phyloP scores from a whole-genome alignment of 2,797 vertebrate genomes.

The Ctenopoma multispine region DNA sequence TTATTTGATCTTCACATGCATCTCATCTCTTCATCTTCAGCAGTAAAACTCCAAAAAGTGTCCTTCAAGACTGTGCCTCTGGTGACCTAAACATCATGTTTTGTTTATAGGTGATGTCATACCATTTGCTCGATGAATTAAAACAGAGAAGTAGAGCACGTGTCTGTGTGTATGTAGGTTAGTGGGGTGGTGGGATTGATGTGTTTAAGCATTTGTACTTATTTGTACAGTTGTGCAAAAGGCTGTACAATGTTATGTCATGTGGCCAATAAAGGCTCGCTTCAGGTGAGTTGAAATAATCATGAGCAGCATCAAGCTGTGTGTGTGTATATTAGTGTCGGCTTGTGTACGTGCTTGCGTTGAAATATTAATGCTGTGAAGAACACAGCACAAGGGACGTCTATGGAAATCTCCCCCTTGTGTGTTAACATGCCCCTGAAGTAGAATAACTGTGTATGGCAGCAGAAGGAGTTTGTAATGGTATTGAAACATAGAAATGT shows the following conservation, averaged over 20 bases:
- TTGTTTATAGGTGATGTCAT: slow-evolving; percentile 50
- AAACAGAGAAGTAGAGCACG: slow-evolving; percentile 4
- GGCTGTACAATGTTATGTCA: slow-evolving; percentile 18
- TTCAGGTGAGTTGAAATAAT: slow-evolving; percentile 37
- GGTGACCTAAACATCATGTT: slow-evolving; percentile 49
- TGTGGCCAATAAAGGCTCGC: slow-evolving; percentile 42
- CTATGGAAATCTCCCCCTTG: slow-evolving; percentile 32
- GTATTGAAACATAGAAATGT: slow-evolving; percentile 15
- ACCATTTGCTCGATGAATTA: slow-evolving; percentile 29
- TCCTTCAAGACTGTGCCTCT: slow-evolving; percentile 40
- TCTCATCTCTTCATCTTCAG: neutral
- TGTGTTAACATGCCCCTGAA: slow-evolving; percentile 40
- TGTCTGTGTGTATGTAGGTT: neutral
- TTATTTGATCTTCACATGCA: neutral
- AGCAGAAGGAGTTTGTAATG: slow-evolving; percentile 15
- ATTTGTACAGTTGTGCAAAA: slow-evolving; percentile 36
- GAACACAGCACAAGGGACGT: slow-evolving; percentile 38
- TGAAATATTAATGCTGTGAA: slow-evolving; percentile 53
- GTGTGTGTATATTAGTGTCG: neutral
- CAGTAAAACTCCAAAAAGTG: slow-evolving; percentile 25
- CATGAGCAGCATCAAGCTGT: slow-evolving; percentile 44
- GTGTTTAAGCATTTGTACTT: neutral
- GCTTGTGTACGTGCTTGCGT: neutral
- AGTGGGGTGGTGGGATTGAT: too few relatives aligned
- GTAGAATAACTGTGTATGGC: slow-evolving; percentile 5